These are phyloP conservation scores for Rhagonycha fulva DNA, from an alignment of 2,888 invertebrate genomes.

Conservation along the genomic window DNA sequence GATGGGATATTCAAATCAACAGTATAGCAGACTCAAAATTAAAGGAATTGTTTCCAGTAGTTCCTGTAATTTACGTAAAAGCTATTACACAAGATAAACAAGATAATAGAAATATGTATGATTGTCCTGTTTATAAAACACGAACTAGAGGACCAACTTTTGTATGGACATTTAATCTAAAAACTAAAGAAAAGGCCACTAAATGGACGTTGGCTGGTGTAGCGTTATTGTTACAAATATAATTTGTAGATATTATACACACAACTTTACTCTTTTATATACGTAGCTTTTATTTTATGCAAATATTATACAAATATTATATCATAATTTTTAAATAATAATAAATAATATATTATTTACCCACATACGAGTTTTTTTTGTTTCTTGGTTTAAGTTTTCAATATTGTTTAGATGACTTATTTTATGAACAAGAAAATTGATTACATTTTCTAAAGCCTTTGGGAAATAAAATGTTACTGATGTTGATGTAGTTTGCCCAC, in stretches of 20 bases:
- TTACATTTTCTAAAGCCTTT: neutral
- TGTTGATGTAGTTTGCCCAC: neutral
- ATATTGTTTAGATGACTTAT: neutral
- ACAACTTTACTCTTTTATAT: neutral
- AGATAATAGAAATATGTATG: slow-evolving; percentile 84
- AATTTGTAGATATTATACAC: slow-evolving; percentile 33
- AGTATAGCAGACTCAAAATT: slow-evolving; percentile 82
- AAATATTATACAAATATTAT: neutral
- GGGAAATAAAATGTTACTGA: neutral
- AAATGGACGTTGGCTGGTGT: slow-evolving; percentile 95
- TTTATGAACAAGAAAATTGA: neutral
- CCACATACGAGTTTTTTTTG: no score
- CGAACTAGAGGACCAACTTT: slow-evolving; percentile 86
- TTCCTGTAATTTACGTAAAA: slow-evolving; percentile 89
- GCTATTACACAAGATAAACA: slow-evolving; percentile 88
- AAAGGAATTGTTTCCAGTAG: slow-evolving; percentile 87
- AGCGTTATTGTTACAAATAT: slow-evolving; percentile 85
- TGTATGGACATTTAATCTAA: slow-evolving; percentile 95
- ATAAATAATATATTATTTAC: neutral
- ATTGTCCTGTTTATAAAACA: slow-evolving; percentile 94
- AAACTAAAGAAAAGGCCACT: slow-evolving; percentile 83
- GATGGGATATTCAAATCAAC: slow-evolving; percentile 83
- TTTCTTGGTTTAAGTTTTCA: neutral
- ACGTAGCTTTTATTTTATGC: neutral
- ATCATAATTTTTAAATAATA: neutral